phyloP scores from a whole-genome alignment of 1,140 invertebrate species.

The Lasioglossum albipes region DNA sequence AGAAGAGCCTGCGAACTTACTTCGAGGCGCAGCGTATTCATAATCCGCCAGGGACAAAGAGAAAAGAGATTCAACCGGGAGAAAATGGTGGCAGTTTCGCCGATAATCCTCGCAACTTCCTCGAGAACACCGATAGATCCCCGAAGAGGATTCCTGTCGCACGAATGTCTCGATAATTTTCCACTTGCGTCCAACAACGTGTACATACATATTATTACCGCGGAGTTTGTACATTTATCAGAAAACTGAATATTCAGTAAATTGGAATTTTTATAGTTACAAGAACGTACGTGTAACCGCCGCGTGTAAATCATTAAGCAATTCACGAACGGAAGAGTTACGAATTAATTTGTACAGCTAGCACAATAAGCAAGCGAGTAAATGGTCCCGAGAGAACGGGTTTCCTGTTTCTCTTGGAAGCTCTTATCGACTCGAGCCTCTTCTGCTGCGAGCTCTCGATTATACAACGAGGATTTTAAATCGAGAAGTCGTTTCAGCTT shows the following conservation, averaged over 20 bases:
- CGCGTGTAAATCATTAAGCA: too few relatives aligned
- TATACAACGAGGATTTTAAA: background rate
- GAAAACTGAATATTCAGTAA: too few relatives aligned
- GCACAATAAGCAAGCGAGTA: background rate
- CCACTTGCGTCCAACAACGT: background rate
- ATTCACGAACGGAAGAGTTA: too few relatives aligned
- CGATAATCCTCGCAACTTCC: background rate
- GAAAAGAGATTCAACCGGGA: background rate
- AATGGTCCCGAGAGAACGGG: background rate
- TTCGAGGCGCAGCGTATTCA: background rate
- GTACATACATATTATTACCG: too few relatives aligned
- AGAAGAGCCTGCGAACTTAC: background rate
- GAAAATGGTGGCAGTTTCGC: background rate
- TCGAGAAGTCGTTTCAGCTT: background rate
- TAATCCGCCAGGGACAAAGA: background rate
- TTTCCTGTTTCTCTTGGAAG: background rate
- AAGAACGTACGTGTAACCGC: too few relatives aligned
- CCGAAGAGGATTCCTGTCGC: background rate
- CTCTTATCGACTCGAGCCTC: background rate
- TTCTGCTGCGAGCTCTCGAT: background rate
- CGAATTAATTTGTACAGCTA: too few relatives aligned
- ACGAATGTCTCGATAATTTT: constrained; percentile 24
- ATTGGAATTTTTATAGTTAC: too few relatives aligned
- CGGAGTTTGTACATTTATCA: too few relatives aligned
- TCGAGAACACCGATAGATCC: constrained; percentile 6